A percentile compares a stretch with the other conserved stretches of the same genome.
Evolutionary conservation across 1,140 invertebrate species (phyloP).

Genomic region (Drosophila ercepeae): DNA sequence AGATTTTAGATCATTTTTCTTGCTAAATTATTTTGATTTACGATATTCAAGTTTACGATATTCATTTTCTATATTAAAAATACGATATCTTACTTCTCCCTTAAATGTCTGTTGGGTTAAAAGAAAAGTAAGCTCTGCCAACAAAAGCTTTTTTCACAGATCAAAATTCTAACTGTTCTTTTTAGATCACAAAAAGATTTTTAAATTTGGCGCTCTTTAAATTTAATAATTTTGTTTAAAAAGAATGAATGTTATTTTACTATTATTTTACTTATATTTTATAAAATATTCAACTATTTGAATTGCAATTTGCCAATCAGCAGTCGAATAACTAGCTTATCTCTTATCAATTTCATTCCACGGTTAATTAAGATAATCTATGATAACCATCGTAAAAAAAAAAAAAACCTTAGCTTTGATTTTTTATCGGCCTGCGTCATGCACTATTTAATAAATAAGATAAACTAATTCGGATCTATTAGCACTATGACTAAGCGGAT

Average conservation of each 20-base stretch:
- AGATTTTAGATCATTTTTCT: too few relatives aligned
- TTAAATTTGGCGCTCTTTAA: too few relatives aligned
- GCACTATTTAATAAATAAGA: conserved; percentile 5
- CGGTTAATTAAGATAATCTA: conserved; percentile 31
- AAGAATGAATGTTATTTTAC: too few relatives aligned
- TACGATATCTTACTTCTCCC: neutral
- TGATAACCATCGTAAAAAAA: conserved; percentile 19
- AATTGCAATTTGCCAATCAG: neutral
- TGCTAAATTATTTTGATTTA: too few relatives aligned
- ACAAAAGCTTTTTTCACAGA: neutral
- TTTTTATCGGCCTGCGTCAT: conserved; percentile 41
- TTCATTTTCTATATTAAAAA: too few relatives aligned
- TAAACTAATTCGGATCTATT: neutral
- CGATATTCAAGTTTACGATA: too few relatives aligned
- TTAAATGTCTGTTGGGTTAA: neutral
- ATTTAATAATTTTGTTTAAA: too few relatives aligned
- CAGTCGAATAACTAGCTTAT: conserved; percentile 19
- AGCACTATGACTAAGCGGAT: conserved; percentile 21
- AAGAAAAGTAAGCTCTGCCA: neutral
- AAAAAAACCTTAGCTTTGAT: conserved; percentile 36
- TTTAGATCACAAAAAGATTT: neutral
- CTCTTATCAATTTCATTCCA: conserved; percentile 19
- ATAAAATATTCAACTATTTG: neutral
- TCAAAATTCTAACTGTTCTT: neutral
- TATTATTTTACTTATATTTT: neutral